Base-by-base conservation (phyloP, 2,113 vertebrate species). In the Madoqua kirkii region DNA sequence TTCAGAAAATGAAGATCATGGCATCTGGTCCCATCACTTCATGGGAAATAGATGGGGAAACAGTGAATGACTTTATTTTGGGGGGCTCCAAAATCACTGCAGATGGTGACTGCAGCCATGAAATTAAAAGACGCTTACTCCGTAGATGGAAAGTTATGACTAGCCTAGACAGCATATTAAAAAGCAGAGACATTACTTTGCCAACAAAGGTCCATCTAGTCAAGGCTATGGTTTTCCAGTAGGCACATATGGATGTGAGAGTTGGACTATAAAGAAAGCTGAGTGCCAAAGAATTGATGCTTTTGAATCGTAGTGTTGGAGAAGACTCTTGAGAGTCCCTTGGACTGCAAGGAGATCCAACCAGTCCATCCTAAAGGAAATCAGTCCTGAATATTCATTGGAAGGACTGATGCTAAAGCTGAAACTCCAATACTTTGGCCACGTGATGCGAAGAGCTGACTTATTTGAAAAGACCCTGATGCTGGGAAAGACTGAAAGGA, bases 241-340 rank as follows among this genome's bases (percentile, higher is more conserved):
- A 5, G 64, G 1, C 16, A 19, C 0, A 0, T 67, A 36, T 1
- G 8, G 33, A 36, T 67, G 33, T 67, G 64, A 67, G 16, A 67
- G 64, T 19, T 19, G 33, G 64, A 36, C 33, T 19, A 21, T 10
- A 21, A 67, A 19, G 33, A 19, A 67, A 5, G 33, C 64, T 19
- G 33, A 67, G 33, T 0, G 4, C 33, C 2, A 0, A 36, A 67
- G 64, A 67, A 67, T 5, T 67, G 33, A 21, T 67, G 64, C 16
- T 67, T 19, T 67, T 67, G 64, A 67, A 36, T 4, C 36, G 8
- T 67, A 17, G 33, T 67, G 33, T 10, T 67, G 33, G 33, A 67
- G 33, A 67, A 36, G 33, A 19, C 64, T 67, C 33, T n/a, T 19
- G 33, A n/a, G 64, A 67, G 33, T 67, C 33, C 16, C 16, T 67